Conservation (phyloP, 2,888 invertebrate species). For the Spicauda simplicius region DNA sequence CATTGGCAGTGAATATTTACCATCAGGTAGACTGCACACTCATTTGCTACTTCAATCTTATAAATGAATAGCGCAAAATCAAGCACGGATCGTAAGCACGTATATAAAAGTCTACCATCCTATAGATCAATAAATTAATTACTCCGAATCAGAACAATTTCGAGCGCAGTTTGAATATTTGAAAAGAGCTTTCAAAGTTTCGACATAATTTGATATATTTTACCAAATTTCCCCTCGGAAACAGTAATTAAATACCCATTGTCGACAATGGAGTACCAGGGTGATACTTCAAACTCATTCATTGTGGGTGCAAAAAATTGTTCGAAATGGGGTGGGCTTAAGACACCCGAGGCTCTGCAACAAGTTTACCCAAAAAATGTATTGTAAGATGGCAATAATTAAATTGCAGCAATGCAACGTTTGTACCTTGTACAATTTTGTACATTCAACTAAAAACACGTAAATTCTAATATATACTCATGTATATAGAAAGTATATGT, state of each 20-base stretch:
- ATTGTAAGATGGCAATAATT: too few species aligned
- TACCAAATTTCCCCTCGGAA: constrained; percentile 13
- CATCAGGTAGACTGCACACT: too few species aligned
- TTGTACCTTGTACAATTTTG: too few species aligned
- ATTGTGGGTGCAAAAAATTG: constrained; percentile 25
- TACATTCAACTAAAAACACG: too few species aligned
- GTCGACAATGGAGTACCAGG: constrained; percentile 18
- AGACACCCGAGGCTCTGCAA: not conserved
- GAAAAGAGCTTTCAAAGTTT: constrained; percentile 1
- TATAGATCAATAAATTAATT: not conserved
- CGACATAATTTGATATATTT: constrained; percentile 8
- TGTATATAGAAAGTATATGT: too few species aligned
- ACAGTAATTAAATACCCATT: constrained; percentile 26
- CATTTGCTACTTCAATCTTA: too few species aligned
- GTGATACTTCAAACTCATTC: constrained; percentile 35
- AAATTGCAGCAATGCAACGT: too few species aligned
- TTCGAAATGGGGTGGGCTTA: constrained; percentile 8
- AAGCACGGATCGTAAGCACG: too few species aligned
- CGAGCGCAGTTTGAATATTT: not conserved
- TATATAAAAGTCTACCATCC: too few species aligned
- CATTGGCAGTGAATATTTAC: too few species aligned
- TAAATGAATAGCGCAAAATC: too few species aligned
- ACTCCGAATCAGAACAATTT: not conserved
- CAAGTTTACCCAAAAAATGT: not conserved
- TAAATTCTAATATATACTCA: too few species aligned